Evolutionary conservation across 2,113 vertebrate genomes (phyloP), one percentile per base, ranked within the genome.

Genomic region (Bubo bubo): DNA sequence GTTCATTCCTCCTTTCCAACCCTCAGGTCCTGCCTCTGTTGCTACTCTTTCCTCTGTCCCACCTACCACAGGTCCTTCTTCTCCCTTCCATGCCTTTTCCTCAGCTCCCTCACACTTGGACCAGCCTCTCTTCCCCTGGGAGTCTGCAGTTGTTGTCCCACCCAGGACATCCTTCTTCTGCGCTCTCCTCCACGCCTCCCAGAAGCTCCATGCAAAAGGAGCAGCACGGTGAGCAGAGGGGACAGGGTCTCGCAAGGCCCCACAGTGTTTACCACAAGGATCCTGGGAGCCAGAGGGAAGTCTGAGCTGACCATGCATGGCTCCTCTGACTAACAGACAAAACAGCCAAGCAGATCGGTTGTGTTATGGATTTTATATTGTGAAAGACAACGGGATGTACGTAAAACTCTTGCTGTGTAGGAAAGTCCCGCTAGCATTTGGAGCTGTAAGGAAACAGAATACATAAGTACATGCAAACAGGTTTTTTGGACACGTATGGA

Each of bases 261-360:
- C 12, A 5, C 1, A 10, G 17, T 0, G 0, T 28, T 71, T 50
- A 34, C 45, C 26, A 19, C 9, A 27, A 30, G 10, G 24, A 52
- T 55, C 14, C n/a, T 39, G 2, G 3, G 13, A 71, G 37, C 30
- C 63, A 56, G 45, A 74, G 81, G 7, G 30, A 52, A 1, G 1
- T 49, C 45, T 45, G 37, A 68, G 47, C 14, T 18, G 30, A 11
- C 18, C 5, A 6, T 14, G 23, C 9, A 14, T 8, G 10, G 21
- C 32, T 66, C 30, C 34, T 55, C 32, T 0, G 9, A 71, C 32
- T 34, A n/a, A 53, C 9, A 19, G 49, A 49, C 34, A 53, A 80
- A 75, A 56, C 5, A 82, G 50, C 74, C 0, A 0, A 79, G 66
- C 18, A 53, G 50, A 47, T 19, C 1, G 0, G 5, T 60, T 62